These are phyloP conservation scores for Sycophaga agraensis DNA, from an alignment of 1,140 invertebrate genomes.

Conservation along the genomic window DNA sequence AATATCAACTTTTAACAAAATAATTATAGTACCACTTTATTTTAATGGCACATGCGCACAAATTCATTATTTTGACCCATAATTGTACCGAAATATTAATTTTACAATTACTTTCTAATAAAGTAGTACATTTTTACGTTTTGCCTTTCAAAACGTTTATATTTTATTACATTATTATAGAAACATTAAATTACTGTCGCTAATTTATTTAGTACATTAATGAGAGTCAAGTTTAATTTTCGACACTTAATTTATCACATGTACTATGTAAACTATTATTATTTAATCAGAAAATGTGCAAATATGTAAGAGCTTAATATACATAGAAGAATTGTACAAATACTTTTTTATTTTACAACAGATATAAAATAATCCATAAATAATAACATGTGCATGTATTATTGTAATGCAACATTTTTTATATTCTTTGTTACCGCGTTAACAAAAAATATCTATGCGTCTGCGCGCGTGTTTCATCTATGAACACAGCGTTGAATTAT, in stretches of 20 bases:
- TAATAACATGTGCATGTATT: too few relatives aligned
- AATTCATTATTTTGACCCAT: constrained; percentile 3
- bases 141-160: background rate
- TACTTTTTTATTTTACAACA: too few relatives aligned
- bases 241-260: constrained; percentile 17
- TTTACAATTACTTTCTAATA: constrained; percentile 19
- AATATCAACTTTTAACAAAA: constrained; percentile 11
- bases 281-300: constrained; percentile 22
- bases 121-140: constrained; percentile 9
- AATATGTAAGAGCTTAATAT: constrained; percentile 17
- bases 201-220: constrained; percentile 26
- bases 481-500: too few relatives aligned
- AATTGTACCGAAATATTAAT: constrained; percentile 1
- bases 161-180: constrained; percentile 10
- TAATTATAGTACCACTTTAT: constrained; percentile 1
- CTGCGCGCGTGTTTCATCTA: too few relatives aligned
- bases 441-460: too few relatives aligned
- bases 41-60: background rate
- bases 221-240: constrained; percentile 1
- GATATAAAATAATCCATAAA: too few relatives aligned
- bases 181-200: constrained; percentile 25
- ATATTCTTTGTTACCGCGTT: too few relatives aligned
- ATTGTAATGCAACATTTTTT: too few relatives aligned
- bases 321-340: constrained; percentile 17
- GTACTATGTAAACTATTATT: constrained; percentile 26